Percentiles rank a stretch among this genome's conserved stretches.
These are phyloP conservation scores for Eulemur rufifrons DNA, from an alignment of 2,113 vertebrate genomes.

Conservation along the genomic window DNA sequence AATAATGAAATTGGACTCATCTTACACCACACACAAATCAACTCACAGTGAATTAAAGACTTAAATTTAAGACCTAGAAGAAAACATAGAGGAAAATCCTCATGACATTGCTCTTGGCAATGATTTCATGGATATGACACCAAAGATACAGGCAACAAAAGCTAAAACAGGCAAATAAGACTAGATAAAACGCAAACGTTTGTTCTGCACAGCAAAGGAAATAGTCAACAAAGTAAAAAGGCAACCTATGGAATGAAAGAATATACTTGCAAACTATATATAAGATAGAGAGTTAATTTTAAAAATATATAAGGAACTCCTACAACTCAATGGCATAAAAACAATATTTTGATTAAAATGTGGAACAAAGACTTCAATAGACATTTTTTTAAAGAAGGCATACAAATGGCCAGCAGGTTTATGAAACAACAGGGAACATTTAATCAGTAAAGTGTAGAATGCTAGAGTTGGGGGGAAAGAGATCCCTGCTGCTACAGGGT, in stretches of 20 bases:
- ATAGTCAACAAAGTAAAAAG: neutral
- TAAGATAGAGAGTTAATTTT: neutral
- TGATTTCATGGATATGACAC: neutral
- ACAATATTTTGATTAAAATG: neutral
- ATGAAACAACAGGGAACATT: neutral
- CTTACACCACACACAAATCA: neutral
- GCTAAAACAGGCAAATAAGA: neutral
- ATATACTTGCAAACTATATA: neutral
- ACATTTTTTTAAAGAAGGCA: neutral
- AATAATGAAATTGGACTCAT: neutral
- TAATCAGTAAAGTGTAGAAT: neutral
- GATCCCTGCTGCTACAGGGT: neutral
- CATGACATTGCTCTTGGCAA: neutral
- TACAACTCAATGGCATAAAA: neutral
- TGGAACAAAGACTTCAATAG: neutral
- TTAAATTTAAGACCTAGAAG: neutral
- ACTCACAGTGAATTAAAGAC: neutral
- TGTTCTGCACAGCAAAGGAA: neutral
- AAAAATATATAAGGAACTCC: neutral
- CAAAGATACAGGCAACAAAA: neutral
- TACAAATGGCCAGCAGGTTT: neutral
- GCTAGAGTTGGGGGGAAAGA: neutral
- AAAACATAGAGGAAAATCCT: neutral
- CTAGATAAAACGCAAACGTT: neutral
- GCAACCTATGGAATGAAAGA: neutral